These are phyloP conservation scores for Myotis daubentonii DNA, from an alignment of 2,797 vertebrate genomes.

Conservation along the genomic window DNA sequence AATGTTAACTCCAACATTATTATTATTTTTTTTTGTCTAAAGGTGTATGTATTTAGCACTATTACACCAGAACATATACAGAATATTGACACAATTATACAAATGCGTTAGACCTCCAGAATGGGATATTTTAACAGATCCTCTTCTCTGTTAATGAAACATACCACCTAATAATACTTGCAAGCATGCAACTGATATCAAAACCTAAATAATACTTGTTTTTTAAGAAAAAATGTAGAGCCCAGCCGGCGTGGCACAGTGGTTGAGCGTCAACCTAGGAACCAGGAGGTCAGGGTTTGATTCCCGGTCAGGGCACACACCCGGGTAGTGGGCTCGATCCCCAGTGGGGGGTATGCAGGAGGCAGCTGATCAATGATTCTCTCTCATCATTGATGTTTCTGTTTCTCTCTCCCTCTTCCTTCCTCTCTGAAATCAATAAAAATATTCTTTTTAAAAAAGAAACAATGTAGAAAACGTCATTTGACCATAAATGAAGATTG, in stretches of 20 bases:
- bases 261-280: too few relatives aligned
- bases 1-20: neutral
- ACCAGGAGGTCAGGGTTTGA: too few relatives aligned
- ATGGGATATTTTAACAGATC: neutral
- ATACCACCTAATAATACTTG: neutral
- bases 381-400: too few relatives aligned
- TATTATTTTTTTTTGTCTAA: neutral
- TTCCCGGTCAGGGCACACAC: too few relatives aligned
- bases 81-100: neutral
- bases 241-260: too few relatives aligned
- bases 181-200: neutral
- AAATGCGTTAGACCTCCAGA: neutral
- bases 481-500: neutral
- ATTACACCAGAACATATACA: neutral
- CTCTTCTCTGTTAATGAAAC: neutral
- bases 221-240: neutral
- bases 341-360: too few relatives aligned
- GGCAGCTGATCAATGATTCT: too few relatives aligned
- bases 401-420: too few relatives aligned
- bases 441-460: too few relatives aligned
- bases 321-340: too few relatives aligned
- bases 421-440: too few relatives aligned
- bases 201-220: neutral
- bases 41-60: neutral
- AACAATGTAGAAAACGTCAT: neutral